Evolutionary conservation across 2,888 invertebrate species (phyloP), one percentile per base, ranked within the genome.

Genomic region (Aphrophora alni): DNA sequence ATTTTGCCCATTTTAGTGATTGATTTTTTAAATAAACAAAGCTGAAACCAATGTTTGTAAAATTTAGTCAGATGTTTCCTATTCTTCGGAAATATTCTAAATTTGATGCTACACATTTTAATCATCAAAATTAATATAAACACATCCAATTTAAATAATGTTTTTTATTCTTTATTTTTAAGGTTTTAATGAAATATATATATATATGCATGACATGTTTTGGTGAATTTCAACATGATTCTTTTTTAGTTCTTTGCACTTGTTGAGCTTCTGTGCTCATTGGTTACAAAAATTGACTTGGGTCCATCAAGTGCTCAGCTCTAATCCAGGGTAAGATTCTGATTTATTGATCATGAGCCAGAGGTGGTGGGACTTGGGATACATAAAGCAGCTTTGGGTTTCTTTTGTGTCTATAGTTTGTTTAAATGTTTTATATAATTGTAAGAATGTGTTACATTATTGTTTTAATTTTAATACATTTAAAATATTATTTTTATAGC

Each of bases 281-380:
- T 59, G 59, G 59, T 59, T 59, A 59, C 59, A 59, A 21, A 59
- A 59, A 59, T 21, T 59, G 59, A 21, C 59, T 21, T 59, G n/a
- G 59, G 21, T 59, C 21, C 59, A 59, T 7, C 59, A 21, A 21
- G 21, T 21, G 59, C 59, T 59, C 59, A 59, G 21, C 21, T 59
- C 59, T 59, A 21, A 8, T n/a, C 59, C 59, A 21, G n/a, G 59
- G 59, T 59, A 59, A 59, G 24, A 77, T 73, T n/a, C 72, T n/a
- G 74, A 38, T 38, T 38, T 74, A 33, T 74, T 74, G 74, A 4
- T 28, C 28, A 73, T 24, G 25, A 73, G 17, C 12, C 44, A 14
- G 21, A 59, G 59, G 59, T 59, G 59, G 21, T 59, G 59, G 59
- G 10, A 59, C 21, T 33, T 33, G 33, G 33, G 33, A 3, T 33